These are phyloP conservation scores for Calyptommatus sinebrachiatus DNA, from an alignment of 2,113 vertebrate species.

Conservation along the genomic window DNA sequence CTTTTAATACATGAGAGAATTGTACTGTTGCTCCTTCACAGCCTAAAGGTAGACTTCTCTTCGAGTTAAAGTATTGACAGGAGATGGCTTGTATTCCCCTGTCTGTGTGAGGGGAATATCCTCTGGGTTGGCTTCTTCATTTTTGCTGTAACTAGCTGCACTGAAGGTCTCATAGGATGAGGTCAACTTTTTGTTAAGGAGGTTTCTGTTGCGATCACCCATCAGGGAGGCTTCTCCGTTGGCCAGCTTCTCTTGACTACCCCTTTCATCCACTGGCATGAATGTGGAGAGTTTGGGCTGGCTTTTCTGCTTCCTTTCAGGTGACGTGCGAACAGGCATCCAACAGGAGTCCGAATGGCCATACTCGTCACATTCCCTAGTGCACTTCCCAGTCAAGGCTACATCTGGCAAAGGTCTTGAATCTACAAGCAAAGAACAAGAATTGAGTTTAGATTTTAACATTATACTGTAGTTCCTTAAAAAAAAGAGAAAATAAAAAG, in stretches of 20 bases:
- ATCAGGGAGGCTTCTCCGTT: constrained; percentile 94
- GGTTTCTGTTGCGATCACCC: constrained; percentile 98
- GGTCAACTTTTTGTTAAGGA: constrained; percentile 97
- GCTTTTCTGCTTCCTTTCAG: constrained; percentile 91
- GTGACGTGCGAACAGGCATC: constrained; percentile 98
- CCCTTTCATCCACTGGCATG: constrained; percentile 89
- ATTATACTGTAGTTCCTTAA: neutral
- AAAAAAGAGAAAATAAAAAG: too few species aligned
- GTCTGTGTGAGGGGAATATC: constrained; percentile 96
- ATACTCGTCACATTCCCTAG: constrained; percentile 95
- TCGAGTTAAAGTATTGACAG: constrained; percentile 94
- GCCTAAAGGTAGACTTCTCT: constrained; percentile 98
- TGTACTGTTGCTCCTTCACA: constrained; percentile 56
- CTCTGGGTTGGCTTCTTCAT: constrained; percentile 86
- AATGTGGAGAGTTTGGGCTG: constrained; percentile 99
- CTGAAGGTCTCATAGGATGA: constrained; percentile 95
- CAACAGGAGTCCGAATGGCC: constrained; percentile 99
- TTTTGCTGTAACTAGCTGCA: constrained; percentile 86
- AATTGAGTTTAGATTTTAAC: neutral
- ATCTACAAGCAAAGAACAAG: constrained; percentile 79
- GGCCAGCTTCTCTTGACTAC: constrained; percentile 93
- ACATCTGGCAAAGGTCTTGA: constrained; percentile 98
- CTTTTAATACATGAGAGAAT: constrained; percentile 65
- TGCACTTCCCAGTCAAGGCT: constrained; percentile 98
- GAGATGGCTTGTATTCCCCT: constrained; percentile 96